Conservation (phyloP, 1,140 invertebrate species). For the Bombyx mori region ASM3026992v2 NC_085110.1:5042501-5043000, state of each 20-base stretch:
- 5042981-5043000: too few species aligned
- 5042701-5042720: constrained; percentile 46
- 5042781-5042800: constrained; percentile 31
- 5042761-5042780: constrained; percentile 48
- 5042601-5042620: constrained; percentile 55
- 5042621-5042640: constrained; percentile 62
- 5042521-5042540: constrained; percentile 48
- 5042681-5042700: constrained; percentile 34
- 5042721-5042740: constrained; percentile 70
- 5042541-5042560: constrained; percentile 64
- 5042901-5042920: background rate
- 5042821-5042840: constrained; percentile 14
- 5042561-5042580: constrained; percentile 65
- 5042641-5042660: constrained; percentile 62
- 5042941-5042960: background rate
- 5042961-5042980: too few species aligned
- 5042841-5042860: constrained; percentile 15
- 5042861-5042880: constrained; percentile 8
- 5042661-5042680: constrained; percentile 36
- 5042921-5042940: background rate
- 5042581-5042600: constrained; percentile 54
- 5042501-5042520: constrained; percentile 23
- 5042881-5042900: constrained; percentile 4
- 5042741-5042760: constrained; percentile 70
- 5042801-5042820: constrained; percentile 35